These are phyloP conservation scores for Anabacerthia variegaticeps DNA, from an alignment of 2,797 vertebrate genomes.

Conservation along the genomic window DNA sequence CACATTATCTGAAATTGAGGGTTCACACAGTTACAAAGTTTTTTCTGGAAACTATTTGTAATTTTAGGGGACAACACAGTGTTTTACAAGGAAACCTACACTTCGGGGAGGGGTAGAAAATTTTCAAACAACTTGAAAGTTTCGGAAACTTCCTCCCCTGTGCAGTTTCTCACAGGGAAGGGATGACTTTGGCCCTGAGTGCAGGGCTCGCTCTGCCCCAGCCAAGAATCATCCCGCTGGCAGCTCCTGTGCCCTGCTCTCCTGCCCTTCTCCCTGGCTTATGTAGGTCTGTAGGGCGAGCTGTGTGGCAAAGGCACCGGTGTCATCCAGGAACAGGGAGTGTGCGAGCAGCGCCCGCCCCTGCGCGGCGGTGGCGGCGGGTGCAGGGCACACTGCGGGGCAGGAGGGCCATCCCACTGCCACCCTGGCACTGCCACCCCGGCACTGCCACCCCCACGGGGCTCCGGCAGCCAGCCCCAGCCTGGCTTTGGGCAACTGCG, in stretches of 20 bases:
- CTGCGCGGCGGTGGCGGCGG: not conserved
- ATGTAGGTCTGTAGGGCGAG: not conserved
- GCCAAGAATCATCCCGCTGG: not conserved
- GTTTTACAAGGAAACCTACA: not conserved
- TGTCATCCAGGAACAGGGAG: not conserved
- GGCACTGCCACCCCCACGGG: not conserved
- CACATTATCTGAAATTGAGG: not conserved
- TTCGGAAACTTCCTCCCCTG: not conserved
- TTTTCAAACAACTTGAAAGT: not conserved
- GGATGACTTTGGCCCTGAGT: not conserved
- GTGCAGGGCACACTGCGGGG: not conserved
- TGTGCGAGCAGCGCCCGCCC: not conserved
- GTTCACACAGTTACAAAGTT: not conserved
- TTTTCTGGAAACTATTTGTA: not conserved
- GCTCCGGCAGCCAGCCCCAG: not conserved
- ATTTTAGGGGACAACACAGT: not conserved
- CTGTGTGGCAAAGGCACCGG: fast-evolving
- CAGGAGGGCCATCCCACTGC: not conserved
- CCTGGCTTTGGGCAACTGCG: not conserved
- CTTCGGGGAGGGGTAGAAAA: not conserved
- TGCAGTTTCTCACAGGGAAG: fast-evolving
- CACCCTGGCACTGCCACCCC: not conserved
- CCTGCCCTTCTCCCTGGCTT: not conserved
- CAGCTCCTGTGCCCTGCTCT: not conserved
- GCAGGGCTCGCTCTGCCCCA: not conserved